Base-by-base conservation (phyloP, 1,140 invertebrate genomes). In the Atta cephalotes region DNA sequence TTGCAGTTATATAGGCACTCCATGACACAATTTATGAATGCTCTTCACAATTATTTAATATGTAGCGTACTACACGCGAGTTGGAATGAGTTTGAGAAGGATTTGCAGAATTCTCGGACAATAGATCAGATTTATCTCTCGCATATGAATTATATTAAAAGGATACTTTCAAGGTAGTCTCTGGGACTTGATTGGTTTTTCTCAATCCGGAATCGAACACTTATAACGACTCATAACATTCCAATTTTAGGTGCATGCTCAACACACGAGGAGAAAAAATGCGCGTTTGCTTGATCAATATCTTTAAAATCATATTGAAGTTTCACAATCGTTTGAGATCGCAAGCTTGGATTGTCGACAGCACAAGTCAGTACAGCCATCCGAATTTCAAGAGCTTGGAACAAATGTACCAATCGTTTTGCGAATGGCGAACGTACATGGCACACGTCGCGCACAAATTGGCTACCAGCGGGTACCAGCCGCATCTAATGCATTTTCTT, bases 21-120 rank as follows among this genome's bases (percentile, higher is more conserved):
- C 28, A 97, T 98, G 96, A 96, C 96, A 62, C 97, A 97, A 70
- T 96, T 97, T 89, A 96, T 97, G 79, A 96, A 97, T 76, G 96
- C 97, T 0, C 91, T 98, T 12, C 97, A 97, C 89, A 97, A 96
- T 93, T 97, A 98, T 92, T 95, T 97, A 60, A 96, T 96, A 0
- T 96, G 97, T 5, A 97, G 96, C 70, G 97, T 97, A 7, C 94
- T 98, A 5, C 96, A 97, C 60, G 95, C 96, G 0, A 97, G 97
- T 25, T 98, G 97, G 97, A 95, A 95, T 3, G 95, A 96, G 63
- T 97, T 98, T 76, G 96, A 97, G 91, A 96, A 96, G 70, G 96
- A 97, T 90, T 91, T 98, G 10, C 94, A 96, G 86, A 95, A 95
- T 60, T 96, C 96, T 0, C 94, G 95, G 7, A 97, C 97, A 5